Evolutionary conservation across 2,113 vertebrate genomes (phyloP).

Genomic region (Hemicordylus capensis): DNA sequence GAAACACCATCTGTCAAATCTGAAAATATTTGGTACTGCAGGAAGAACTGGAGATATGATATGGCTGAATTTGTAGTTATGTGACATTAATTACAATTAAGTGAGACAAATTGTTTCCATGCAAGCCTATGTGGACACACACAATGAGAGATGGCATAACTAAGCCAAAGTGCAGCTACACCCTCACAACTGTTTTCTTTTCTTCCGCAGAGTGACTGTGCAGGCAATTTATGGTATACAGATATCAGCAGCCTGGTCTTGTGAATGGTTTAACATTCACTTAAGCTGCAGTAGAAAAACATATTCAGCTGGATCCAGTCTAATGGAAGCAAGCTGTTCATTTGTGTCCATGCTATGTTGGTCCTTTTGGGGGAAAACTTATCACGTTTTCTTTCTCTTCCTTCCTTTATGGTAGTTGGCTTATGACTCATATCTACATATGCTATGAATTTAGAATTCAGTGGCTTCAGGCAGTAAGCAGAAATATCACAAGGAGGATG

Average conservation of each 20-base stretch:
- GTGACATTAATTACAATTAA: constrained; percentile 2
- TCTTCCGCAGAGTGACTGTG: background rate
- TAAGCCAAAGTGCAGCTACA: background rate
- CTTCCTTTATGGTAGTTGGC: fast-evolving
- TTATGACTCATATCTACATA: background rate
- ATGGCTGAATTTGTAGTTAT: background rate
- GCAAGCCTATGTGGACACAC: background rate
- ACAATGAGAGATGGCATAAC: background rate
- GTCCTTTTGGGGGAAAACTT: background rate
- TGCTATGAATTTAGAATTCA: background rate
- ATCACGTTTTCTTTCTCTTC: background rate
- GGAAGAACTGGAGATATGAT: background rate
- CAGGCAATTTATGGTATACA: background rate
- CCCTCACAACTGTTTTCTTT: background rate
- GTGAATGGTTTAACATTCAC: background rate
- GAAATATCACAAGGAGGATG: background rate
- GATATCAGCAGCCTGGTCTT: background rate
- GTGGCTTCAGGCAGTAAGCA: background rate
- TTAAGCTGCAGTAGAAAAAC: background rate
- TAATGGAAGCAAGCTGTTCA: background rate
- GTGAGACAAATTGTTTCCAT: background rate
- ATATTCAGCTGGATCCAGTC: background rate
- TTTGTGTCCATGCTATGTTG: background rate
- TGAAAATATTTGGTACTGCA: background rate
- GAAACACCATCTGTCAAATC: background rate